Percentiles rank a stretch among this genome's conserved stretches.
Conservation (phyloP, 2,797 vertebrate genomes). For the Eutrigla gurnardus region DNA sequence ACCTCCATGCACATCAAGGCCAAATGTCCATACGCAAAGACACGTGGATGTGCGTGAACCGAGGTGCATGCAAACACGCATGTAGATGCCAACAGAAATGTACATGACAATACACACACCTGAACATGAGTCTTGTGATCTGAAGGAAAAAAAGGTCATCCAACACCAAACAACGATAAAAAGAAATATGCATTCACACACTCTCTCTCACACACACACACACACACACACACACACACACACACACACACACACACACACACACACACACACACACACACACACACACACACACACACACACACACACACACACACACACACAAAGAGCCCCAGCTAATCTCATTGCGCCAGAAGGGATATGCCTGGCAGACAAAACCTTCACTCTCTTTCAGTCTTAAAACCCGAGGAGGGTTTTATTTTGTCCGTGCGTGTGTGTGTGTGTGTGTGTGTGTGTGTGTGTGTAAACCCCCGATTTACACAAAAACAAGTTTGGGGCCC, state of each 20-base stretch:
- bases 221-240: neutral
- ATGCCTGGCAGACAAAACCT: conserved; percentile 72
- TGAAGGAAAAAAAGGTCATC: conserved; percentile 26
- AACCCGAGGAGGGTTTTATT: conserved; percentile 48
- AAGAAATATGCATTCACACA: conserved; percentile 39
- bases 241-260: neutral
- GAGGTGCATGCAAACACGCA: neutral
- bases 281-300: neutral
- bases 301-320: neutral
- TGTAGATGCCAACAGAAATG: neutral
- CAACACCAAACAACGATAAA: conserved; percentile 48
- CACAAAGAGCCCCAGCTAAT: conserved; percentile 64
- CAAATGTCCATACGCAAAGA: conserved; percentile 27
- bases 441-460: conserved; percentile 5
- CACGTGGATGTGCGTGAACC: neutral
- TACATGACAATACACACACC: neutral
- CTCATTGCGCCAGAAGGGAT: conserved; percentile 74
- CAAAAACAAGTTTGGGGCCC: conserved; percentile 58
- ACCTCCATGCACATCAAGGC: conserved; percentile 26
- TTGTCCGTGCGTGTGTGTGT: conserved; percentile 9
- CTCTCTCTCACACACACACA: conserved; percentile 17
- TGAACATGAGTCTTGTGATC: conserved; percentile 9
- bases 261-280: conserved; percentile 29
- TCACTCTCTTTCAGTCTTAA: conserved; percentile 62
- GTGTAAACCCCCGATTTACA: conserved; percentile 53